phyloP scores from a whole-genome alignment of 2,113 vertebrate genomes.

The Brevimyrus niger region DNA sequence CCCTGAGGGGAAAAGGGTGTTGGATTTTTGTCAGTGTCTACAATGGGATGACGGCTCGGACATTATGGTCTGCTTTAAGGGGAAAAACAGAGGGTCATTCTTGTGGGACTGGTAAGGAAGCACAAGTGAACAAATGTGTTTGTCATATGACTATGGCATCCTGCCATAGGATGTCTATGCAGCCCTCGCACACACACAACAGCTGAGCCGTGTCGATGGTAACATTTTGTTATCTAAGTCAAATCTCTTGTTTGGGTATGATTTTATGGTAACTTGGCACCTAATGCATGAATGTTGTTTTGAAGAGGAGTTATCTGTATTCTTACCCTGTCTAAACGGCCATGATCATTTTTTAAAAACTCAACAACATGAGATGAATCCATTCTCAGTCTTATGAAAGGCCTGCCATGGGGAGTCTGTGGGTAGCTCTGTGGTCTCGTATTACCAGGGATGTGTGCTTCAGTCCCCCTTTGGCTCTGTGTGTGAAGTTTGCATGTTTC shows the following conservation, averaged over 20 bases:
- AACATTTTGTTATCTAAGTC: background rate
- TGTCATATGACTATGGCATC: background rate
- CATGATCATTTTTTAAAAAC: background rate
- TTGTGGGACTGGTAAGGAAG: background rate
- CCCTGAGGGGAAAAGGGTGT: background rate
- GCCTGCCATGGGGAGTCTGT: background rate
- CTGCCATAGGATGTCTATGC: background rate
- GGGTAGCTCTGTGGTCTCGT: background rate
- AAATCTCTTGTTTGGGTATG: conserved; percentile 13
- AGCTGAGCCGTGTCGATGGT: background rate
- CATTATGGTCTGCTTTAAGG: background rate
- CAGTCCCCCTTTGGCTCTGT: background rate
- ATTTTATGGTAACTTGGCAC: conserved; percentile 19
- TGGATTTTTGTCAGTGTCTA: background rate
- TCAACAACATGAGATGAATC: background rate
- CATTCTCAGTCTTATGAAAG: background rate
- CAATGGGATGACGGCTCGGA: background rate
- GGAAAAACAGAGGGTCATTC: background rate
- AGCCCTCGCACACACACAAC: background rate
- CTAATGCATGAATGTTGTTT: background rate
- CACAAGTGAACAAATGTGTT: background rate
- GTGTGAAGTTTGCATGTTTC: background rate
- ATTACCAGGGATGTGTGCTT: background rate
- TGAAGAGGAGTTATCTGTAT: background rate
- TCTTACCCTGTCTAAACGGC: background rate